Conservation (phyloP, 2,888 invertebrate genomes). For the Zaprionus bogoriensis region DNA sequence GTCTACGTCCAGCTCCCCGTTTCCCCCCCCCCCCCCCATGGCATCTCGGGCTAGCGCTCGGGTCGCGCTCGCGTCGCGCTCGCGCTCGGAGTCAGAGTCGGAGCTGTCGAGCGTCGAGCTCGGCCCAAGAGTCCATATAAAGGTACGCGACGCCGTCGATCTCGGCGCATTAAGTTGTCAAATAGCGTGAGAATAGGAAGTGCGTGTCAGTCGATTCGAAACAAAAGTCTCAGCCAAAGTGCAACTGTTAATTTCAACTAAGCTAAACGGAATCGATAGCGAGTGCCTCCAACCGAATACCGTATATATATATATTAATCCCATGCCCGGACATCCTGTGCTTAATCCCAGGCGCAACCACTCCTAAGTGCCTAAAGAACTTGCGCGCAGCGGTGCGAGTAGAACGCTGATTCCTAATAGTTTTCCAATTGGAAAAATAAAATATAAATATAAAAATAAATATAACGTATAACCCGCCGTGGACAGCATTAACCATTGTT, state of each 20-base stretch:
- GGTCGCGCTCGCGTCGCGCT: conserved; percentile 22
- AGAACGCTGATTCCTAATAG: no score
- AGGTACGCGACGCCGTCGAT: conserved; percentile 65
- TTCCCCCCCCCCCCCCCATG: no score
- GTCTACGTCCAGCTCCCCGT: conserved; percentile 22
- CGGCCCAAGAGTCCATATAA: conserved; percentile 77
- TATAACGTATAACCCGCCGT: no score
- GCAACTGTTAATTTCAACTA: no score
- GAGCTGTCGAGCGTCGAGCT: conserved; percentile 24
- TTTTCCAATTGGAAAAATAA: no score
- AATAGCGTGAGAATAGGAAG: conserved; percentile 78
- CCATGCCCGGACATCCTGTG: not conserved
- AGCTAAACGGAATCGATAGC: not conserved
- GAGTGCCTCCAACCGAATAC: not conserved
- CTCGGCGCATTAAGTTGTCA: conserved; percentile 73
- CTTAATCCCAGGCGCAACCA: no score
- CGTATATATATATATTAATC: not conserved
- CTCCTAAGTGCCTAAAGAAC: not conserved
- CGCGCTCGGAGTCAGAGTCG: conserved; percentile 43
- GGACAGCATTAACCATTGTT: conserved; percentile 4
- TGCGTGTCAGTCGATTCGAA: conserved; percentile 66
- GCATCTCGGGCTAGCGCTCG: conserved; percentile 24
- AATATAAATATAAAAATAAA: no score
- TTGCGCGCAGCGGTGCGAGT: no score
- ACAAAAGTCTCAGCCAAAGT: conserved; percentile 29